phyloP scores from a whole-genome alignment of 2,888 invertebrate species.

The Drosophila anomalata region DNA sequence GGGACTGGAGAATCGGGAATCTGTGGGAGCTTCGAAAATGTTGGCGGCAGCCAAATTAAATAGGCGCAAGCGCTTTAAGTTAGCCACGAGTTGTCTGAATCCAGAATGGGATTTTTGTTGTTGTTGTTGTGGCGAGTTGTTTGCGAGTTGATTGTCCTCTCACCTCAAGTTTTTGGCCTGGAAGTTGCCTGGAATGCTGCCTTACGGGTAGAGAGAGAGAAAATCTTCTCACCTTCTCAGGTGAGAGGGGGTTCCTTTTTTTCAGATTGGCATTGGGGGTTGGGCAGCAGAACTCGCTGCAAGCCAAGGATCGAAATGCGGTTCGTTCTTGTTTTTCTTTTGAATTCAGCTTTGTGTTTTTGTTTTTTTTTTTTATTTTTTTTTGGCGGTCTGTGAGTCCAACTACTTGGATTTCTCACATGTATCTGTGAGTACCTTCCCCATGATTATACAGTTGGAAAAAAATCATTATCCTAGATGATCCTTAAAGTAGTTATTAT shows the following conservation, averaged over 20 bases:
- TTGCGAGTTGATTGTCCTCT: slow-evolving; percentile 76
- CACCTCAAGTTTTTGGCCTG: slow-evolving; percentile 71
- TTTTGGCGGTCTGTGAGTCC: slow-evolving; percentile 39
- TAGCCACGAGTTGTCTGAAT: slow-evolving; percentile 69
- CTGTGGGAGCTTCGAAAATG: slow-evolving; percentile 72
- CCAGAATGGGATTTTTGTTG: slow-evolving; percentile 49
- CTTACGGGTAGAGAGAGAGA: slow-evolving; percentile 74
- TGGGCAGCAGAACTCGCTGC: slow-evolving; percentile 23
- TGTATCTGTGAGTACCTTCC: slow-evolving; percentile 31
- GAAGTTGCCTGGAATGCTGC: slow-evolving; percentile 72
- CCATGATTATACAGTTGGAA: slow-evolving; percentile 9
- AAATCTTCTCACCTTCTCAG: slow-evolving; percentile 75
- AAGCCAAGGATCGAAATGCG: slow-evolving; percentile 40
- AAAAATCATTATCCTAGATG: not conserved
- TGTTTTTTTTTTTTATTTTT: slow-evolving; percentile 18
- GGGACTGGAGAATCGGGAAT: slow-evolving; percentile 58
- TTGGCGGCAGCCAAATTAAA: slow-evolving; percentile 77
- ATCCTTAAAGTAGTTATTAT: too few relatives aligned
- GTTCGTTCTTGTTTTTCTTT: slow-evolving; percentile 71
- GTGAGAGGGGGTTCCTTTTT: slow-evolving; percentile 23
- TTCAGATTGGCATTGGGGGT: not conserved
- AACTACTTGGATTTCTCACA: slow-evolving; percentile 37
- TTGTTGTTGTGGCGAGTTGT: slow-evolving; percentile 29
- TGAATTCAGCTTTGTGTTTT: slow-evolving; percentile 59
- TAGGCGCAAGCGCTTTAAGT: slow-evolving; percentile 78